Percentiles rank a stretch among this genome's conserved stretches.
Conservation (phyloP, 2,113 vertebrate genomes). For the Turnix velox region DNA sequence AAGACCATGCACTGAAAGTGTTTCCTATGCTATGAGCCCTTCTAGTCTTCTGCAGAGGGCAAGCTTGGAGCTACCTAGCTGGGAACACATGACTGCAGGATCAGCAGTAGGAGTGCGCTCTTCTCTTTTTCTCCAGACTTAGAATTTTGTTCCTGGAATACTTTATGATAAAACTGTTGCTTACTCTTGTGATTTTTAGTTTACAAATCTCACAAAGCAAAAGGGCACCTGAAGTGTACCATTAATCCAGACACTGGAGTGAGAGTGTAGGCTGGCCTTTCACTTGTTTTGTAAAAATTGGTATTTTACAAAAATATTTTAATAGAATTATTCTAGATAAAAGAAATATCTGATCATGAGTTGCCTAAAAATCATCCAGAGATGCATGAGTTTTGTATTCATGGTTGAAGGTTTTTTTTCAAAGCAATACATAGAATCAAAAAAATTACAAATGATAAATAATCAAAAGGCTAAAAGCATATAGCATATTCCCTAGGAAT, state of each 20-base stretch:
- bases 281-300: not conserved
- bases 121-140: not conserved
- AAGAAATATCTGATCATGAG: not conserved
- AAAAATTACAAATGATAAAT: not conserved
- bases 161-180: not conserved
- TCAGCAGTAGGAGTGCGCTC: not conserved
- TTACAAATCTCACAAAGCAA: not conserved
- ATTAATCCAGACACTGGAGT: not conserved
- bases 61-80: not conserved
- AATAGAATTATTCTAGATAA: not conserved
- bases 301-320: not conserved
- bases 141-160: not conserved
- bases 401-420: not conserved
- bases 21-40: not conserved
- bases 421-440: not conserved
- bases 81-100: not conserved
- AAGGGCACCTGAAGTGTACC: not conserved
- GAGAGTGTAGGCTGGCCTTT: not conserved
- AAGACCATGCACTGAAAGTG: accelerated
- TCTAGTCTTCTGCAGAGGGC: not conserved
- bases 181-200: not conserved
- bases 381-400: not conserved
- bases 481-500: not conserved
- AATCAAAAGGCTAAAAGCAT: not conserved
- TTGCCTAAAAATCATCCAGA: not conserved